Evolutionary conservation across 2,113 vertebrate species (phyloP).

Genomic region (Notechis scutatus): DNA sequence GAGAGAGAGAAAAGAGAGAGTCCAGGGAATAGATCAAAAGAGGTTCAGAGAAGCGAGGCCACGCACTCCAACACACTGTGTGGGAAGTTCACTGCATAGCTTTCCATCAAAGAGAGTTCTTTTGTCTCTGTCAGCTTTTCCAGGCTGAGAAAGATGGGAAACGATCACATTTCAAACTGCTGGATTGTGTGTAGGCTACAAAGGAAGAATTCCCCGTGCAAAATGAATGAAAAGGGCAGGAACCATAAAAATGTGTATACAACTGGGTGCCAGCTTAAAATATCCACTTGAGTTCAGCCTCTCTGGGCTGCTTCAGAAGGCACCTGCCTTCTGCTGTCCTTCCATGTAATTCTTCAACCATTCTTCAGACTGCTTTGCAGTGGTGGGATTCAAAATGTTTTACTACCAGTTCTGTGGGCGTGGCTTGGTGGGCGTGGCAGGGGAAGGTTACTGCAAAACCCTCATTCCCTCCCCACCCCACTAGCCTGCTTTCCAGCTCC

Average conservation of each 20-base stretch:
- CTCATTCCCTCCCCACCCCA: too few species aligned
- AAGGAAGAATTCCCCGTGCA: not conserved
- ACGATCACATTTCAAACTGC: not conserved
- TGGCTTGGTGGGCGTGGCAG: too few species aligned
- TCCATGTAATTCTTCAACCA: not conserved
- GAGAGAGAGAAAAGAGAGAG: not conserved
- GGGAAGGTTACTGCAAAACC: too few species aligned
- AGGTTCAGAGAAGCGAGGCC: conserved; percentile 18
- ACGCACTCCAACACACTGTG: conserved; percentile 23
- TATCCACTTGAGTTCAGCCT: not conserved
- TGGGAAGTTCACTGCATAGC: conserved; percentile 43
- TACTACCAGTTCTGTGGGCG: too few species aligned
- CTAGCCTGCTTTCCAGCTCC: too few species aligned
- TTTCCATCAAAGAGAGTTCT: conserved; percentile 34
- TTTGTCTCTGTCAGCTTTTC: not conserved
- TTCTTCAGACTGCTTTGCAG: not conserved
- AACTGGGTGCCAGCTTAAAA: accelerated
- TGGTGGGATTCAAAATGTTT: too few species aligned
- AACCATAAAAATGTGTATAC: not conserved
- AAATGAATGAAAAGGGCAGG: not conserved
- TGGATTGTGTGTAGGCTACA: not conserved
- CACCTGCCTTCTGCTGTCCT: not conserved
- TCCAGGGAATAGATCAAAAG: conserved; percentile 53
- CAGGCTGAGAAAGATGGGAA: not conserved
- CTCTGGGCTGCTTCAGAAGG: not conserved